Evolutionary conservation across 1,140 invertebrate genomes (phyloP).

Genomic region (Trypoxylus dichotomus): DNA sequence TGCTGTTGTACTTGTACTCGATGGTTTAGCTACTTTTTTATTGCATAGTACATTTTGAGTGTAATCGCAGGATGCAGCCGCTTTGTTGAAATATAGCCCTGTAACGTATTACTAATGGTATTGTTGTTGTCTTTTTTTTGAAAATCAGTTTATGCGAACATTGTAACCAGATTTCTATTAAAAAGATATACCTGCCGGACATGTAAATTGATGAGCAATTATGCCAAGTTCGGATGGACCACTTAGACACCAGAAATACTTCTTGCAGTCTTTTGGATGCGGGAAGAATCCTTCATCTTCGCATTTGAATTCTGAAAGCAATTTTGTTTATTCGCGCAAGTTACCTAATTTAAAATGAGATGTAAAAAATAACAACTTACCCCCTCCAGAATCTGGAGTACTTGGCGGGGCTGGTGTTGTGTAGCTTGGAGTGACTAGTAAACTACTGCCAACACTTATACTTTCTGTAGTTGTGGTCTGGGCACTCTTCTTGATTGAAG

Average conservation of each 20-base stretch:
- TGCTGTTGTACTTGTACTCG: slow-evolving; percentile 50
- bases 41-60: slow-evolving; percentile 83
- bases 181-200: slow-evolving; percentile 66
- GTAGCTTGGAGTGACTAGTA: slow-evolving; percentile 49
- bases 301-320: slow-evolving; percentile 78
- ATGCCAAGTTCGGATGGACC: slow-evolving; percentile 86
- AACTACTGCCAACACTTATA: slow-evolving; percentile 54
- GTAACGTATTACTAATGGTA: slow-evolving; percentile 44
- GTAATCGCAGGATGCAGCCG: slow-evolving; percentile 90
- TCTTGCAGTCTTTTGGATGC: slow-evolving; percentile 91
- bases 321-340: too few species aligned
- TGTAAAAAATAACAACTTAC: slow-evolving; percentile 54
- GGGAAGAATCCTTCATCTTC: slow-evolving; percentile 92
- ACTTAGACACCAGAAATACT: slow-evolving; percentile 93
- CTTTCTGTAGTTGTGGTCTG: slow-evolving; percentile 50
- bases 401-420: slow-evolving; percentile 85
- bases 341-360: neutral
- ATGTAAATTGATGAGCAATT: slow-evolving; percentile 91
- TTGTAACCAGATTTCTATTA: slow-evolving; percentile 31
- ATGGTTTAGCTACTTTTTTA: slow-evolving; percentile 56
- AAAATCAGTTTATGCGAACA: neutral
- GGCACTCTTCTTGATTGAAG: slow-evolving; percentile 42
- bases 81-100: slow-evolving; percentile 87
- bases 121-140: too few species aligned
- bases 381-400: slow-evolving; percentile 84